These are phyloP conservation scores for Yponomeuta plumbellus DNA, from an alignment of 2,888 invertebrate species.

Conservation along the genomic window DNA sequence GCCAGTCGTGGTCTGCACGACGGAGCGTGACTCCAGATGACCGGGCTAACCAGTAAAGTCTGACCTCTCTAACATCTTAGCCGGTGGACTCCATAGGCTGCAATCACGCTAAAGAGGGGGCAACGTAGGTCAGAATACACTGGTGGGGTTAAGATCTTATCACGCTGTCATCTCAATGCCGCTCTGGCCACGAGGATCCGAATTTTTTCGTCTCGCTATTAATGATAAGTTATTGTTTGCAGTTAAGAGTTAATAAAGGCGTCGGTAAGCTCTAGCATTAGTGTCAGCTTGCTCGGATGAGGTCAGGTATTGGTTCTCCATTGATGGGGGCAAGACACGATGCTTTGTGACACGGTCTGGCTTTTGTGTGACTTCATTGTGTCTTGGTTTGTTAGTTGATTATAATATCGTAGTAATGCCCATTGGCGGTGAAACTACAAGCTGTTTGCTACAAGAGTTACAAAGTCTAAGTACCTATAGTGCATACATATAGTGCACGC, in stretches of 20 bases:
- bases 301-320: constrained; percentile 5
- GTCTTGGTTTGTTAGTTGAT: not conserved
- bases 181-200: constrained; percentile 62
- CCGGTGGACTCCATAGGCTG: not conserved
- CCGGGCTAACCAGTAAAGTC: constrained; percentile 34
- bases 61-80: constrained; percentile 31
- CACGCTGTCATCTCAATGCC: constrained; percentile 72
- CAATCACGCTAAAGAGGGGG: not conserved
- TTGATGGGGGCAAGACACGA: not conserved
- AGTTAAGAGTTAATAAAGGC: constrained; percentile 32
- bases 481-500: too few species aligned
- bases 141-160: constrained; percentile 41
- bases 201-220: constrained; percentile 55
- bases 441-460: not conserved
- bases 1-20: constrained; percentile 60
- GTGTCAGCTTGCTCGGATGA: constrained; percentile 6
- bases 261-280: constrained; percentile 8
- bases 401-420: not conserved
- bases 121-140: not conserved
- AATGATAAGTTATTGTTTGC: constrained; percentile 67
- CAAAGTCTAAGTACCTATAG: too few species aligned
- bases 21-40: constrained; percentile 55
- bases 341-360: not conserved
- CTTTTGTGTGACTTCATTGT: not conserved
- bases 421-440: not conserved